These are phyloP conservation scores for Limanda limanda DNA, from an alignment of 2,113 vertebrate species.

Conservation along the genomic window DNA sequence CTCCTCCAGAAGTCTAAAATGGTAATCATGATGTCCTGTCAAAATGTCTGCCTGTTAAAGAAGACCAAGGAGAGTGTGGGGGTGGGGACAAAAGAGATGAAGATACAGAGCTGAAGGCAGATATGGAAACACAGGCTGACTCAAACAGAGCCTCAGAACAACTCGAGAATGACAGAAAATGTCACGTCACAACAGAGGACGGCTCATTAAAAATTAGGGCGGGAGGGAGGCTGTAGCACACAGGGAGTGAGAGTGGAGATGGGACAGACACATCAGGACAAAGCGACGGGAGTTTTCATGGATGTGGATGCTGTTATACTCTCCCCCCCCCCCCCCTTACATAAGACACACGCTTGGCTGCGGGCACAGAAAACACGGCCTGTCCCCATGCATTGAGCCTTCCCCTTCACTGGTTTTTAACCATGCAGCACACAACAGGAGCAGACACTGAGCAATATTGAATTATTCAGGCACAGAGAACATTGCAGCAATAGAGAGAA, in stretches of 20 bases:
- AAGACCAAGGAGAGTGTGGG: slow-evolving; percentile 1
- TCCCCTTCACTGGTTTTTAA: slow-evolving; percentile 74
- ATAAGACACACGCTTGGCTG: slow-evolving; percentile 72
- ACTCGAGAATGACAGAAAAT: slow-evolving; percentile 5
- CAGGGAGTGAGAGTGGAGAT: slow-evolving; percentile 7
- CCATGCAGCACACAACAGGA: slow-evolving; percentile 69
- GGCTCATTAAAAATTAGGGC: slow-evolving; percentile 27
- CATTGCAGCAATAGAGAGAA: slow-evolving; percentile 28
- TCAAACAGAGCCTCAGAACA: neutral
- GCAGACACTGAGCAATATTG: slow-evolving; percentile 72
- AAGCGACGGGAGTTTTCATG: slow-evolving; percentile 50
- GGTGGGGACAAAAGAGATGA: slow-evolving; percentile 1
- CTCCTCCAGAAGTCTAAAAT: slow-evolving; percentile 7
- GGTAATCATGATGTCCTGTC: slow-evolving; percentile 24
- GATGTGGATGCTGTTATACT: slow-evolving; percentile 39
- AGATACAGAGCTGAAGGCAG: slow-evolving; percentile 32
- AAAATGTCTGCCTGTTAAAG: slow-evolving; percentile 30
- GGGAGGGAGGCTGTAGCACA: neutral
- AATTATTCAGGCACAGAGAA: slow-evolving; percentile 75
- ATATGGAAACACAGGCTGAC: neutral
- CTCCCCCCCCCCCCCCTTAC: slow-evolving; percentile 56
- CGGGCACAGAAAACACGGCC: slow-evolving; percentile 69
- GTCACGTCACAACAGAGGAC: neutral
- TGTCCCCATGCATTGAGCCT: slow-evolving; percentile 70
- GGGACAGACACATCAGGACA: slow-evolving; percentile 38